These are phyloP conservation scores for Drosophila rellima DNA, from an alignment of 2,888 invertebrate species.

Conservation along the genomic window DNA sequence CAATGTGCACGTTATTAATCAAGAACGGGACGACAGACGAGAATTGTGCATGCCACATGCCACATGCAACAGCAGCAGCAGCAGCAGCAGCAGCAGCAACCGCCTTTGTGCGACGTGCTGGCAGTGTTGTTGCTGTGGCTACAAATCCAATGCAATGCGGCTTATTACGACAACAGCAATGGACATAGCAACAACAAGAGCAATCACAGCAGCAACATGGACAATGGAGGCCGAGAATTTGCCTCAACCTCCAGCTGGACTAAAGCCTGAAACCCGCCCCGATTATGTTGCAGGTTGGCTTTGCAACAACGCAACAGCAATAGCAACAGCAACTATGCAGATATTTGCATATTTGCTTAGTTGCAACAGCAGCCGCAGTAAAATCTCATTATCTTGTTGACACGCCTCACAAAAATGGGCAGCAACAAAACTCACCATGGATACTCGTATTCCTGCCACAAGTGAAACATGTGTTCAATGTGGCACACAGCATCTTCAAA, in stretches of 20 bases:
- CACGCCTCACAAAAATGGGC: constrained; percentile 57
- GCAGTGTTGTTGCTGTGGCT: constrained; percentile 38
- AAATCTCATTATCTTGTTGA: constrained; percentile 76
- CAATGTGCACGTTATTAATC: constrained; percentile 77
- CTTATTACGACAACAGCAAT: constrained; percentile 61
- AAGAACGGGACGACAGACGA: constrained; percentile 53
- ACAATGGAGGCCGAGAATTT: constrained; percentile 15
- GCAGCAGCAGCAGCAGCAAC: neutral
- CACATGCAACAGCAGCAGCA: constrained; percentile 17
- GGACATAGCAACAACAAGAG: constrained; percentile 24
- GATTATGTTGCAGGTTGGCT: constrained; percentile 52
- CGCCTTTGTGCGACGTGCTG: constrained; percentile 43
- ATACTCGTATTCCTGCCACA: neutral
- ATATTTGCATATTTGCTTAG: constrained; percentile 59
- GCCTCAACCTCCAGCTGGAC: constrained; percentile 13
- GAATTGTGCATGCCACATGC: constrained; percentile 40
- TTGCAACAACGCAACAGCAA: constrained; percentile 18
- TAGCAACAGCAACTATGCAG: constrained; percentile 29
- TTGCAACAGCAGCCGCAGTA: constrained; percentile 21
- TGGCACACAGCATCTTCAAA: constrained; percentile 26
- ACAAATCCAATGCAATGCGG: constrained; percentile 62
- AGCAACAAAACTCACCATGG: constrained; percentile 10
- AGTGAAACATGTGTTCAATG: constrained; percentile 51
- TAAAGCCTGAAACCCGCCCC: constrained; percentile 12
- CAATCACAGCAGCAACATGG: constrained; percentile 28